Base-by-base conservation (phyloP, 2,888 invertebrate genomes). In the Nemotelus pantherinus region DNA sequence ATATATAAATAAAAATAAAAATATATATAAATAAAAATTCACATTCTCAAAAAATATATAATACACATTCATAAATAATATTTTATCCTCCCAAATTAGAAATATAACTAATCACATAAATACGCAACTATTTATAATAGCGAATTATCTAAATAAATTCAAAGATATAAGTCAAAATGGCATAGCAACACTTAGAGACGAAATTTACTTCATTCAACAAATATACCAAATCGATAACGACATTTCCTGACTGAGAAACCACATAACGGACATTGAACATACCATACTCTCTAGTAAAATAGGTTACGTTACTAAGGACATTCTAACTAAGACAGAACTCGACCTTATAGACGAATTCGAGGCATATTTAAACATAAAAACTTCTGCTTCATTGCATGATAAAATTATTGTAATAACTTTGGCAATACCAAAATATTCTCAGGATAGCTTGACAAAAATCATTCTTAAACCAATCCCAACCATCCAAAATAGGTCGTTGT, bases 61-160 rank as follows among this genome's bases (percentile, higher is more conserved):
- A 60, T 41, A 77, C 48, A 50, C 53, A 53, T 25, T 44, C 41
- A 71, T 55, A 3, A 71, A 71, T 43, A 44, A 41, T 7, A 7
- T 63, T 2, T 60, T 77, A 10, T 63, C 44, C 2, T 41, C 60
- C 7, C 64, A 70, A 63, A 77, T 77, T 2, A 45, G 71, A 53
- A 77, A 77, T 43, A 77, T 70, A 2, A 44, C 60, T 2, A 57
- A 9, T 5, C 55, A 76, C 2, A 55, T 76, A 25, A 70, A 50
- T 39, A 3, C 10, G 9, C 67, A 76, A 53, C 64, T 65, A 41
- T 39, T 10, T 2, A 47, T 53, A 50, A 55, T 76, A 50, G 9
- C 64, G 50, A 50, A 4, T 2, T 67, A 76, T 65, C 43, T 65
- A n/a, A 65, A 76, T 10, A 55, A 25, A 41, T 43, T 65, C 25